These are phyloP conservation scores for Osmoderma eremita DNA, from an alignment of 2,888 invertebrate genomes.

Conservation along the genomic window DNA sequence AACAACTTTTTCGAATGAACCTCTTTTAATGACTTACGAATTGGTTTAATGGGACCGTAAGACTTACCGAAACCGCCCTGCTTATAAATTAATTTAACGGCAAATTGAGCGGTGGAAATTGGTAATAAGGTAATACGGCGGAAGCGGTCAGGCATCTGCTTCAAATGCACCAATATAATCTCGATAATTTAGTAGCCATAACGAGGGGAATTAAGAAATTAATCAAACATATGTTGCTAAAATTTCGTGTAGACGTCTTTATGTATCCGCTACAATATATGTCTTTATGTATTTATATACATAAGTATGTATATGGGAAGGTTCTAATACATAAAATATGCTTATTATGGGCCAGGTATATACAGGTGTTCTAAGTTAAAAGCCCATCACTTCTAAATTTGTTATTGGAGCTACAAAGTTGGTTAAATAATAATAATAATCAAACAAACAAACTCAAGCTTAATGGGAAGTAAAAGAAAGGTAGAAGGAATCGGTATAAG, in stretches of 20 bases:
- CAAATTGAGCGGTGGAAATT: conserved; percentile 20
- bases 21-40: too few species aligned
- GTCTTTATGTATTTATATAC: too few species aligned
- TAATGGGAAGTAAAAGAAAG: too few species aligned
- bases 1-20: too few species aligned
- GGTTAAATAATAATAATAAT: too few species aligned
- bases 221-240: conserved; percentile 25
- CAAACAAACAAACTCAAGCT: too few species aligned
- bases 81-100: conserved; percentile 27
- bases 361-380: background rate
- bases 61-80: conserved; percentile 27
- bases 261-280: too few species aligned
- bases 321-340: background rate
- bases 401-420: too few species aligned
- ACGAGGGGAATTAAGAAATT: conserved; percentile 31
- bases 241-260: background rate
- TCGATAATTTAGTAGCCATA: conserved; percentile 15
- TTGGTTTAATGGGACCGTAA: too few species aligned
- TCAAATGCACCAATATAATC: conserved; percentile 8
- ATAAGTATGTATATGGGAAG: too few species aligned
- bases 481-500: too few species aligned
- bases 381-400: too few species aligned
- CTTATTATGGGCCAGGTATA: background rate
- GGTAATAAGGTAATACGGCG: conserved; percentile 19
- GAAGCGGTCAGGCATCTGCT: conserved; percentile 25